Evolutionary conservation across 2,888 invertebrate genomes (phyloP).

Genomic region (Germaria angustata): DNA sequence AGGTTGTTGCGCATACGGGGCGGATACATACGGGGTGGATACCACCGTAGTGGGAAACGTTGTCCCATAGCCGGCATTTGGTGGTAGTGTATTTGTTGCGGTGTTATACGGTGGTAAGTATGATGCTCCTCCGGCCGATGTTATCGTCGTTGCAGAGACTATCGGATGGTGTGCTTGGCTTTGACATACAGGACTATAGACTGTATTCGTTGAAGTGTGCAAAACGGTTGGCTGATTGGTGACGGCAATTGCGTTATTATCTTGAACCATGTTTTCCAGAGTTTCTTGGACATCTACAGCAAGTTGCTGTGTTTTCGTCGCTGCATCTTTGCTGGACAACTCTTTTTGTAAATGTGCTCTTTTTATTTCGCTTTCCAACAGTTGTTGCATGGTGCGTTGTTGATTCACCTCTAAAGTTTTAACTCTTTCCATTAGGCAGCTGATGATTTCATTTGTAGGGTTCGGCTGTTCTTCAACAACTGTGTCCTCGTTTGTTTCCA

Average conservation of each 20-base stretch:
- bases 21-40: background rate
- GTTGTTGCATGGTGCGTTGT: background rate
- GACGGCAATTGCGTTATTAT: too few relatives aligned
- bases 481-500: background rate
- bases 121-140: too few relatives aligned
- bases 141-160: too few relatives aligned
- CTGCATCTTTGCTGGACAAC: background rate
- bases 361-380: background rate
- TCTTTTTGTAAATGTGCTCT: background rate
- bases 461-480: background rate
- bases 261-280: background rate
- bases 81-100: too few relatives aligned
- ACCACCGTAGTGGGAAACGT: background rate
- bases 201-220: too few relatives aligned
- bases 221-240: too few relatives aligned
- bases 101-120: too few relatives aligned
- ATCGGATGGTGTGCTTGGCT: too few relatives aligned
- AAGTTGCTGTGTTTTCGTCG: too few relatives aligned
- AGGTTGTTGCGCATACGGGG: background rate
- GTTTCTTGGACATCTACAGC: background rate
- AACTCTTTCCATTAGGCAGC: background rate
- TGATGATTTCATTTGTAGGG: background rate
- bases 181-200: too few relatives aligned
- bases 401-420: background rate
- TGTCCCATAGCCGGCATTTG: too few relatives aligned